Evolutionary conservation across 2,113 vertebrate genomes (phyloP), one percentile per base, ranked within the genome.

Genomic region (Peromyscus californicus): DNA sequence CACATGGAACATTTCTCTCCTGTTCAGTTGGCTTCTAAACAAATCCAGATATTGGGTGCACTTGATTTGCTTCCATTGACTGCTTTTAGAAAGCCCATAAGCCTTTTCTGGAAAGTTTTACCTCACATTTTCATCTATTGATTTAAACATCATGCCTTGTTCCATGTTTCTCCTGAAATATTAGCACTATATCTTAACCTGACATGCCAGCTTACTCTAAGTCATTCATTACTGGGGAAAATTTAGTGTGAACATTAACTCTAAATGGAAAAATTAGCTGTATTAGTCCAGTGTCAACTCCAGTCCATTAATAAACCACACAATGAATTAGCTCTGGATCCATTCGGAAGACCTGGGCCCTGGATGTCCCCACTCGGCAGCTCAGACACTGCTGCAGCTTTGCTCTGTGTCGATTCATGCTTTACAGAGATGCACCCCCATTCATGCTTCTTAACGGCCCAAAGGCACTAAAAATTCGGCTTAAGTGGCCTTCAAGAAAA

Each of bases 401-500:
- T 48, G 90, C 22, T 94, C 84, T 69, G 7, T 76, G 72, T 83
- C 94, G 80, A 78, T 59, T 91, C 63, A 88, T 84, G 36, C 89
- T 96, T 96, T 88, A 59, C 87, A 85, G 78, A 94, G 19, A 93
- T 89, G 93, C 21, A 4, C 31, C 45, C 63, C 76, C 8, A 48
- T 80, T 90, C 26, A 24, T 78, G 72, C 70, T 91, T 98, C 89
- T 96, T 93, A 97, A 96, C 83, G 84, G 86, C 74, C 67, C 75
- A 78, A 90, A 97, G 75, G 42, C 84, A 90, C 93, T 96, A 92
- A 90, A 96, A 78, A 96, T 80, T 65, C 36, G 42, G 88, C 72
- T 97, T 92, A 87, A 96, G 93, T 85, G 79, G 89, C 84, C 45
- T 67, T 95, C 75, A 95, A 96, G 92, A 97, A 97, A 96, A 97